A percentile compares a stretch with the other conserved stretches of the same genome.
phyloP scores from a whole-genome alignment of 2,888 invertebrate species.

The Peribatodes rhomboidaria region DNA sequence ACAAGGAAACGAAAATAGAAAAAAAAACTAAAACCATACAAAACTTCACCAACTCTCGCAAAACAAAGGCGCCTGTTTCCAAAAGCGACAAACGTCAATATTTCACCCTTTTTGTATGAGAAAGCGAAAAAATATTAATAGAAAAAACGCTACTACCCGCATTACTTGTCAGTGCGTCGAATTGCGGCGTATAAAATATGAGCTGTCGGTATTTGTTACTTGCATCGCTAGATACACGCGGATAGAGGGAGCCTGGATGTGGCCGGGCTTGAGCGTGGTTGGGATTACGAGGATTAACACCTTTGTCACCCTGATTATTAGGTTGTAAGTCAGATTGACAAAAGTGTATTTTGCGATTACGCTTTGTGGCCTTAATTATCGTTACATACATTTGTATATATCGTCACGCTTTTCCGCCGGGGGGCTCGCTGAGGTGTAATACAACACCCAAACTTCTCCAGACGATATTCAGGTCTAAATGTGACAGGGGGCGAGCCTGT shows the following conservation, averaged over 20 bases:
- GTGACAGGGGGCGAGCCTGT: too few species aligned
- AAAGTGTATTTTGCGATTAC: too few species aligned
- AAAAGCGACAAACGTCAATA: conserved; percentile 27
- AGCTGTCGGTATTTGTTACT: conserved; percentile 70
- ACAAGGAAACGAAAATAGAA: neutral
- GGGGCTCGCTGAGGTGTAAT: too few species aligned
- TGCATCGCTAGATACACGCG: conserved; percentile 64
- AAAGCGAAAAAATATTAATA: conserved; percentile 61
- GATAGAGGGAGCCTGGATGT: conserved; percentile 48
- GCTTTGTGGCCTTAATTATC: too few species aligned
- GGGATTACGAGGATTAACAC: too few species aligned
- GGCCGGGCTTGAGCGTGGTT: conserved; percentile 38
- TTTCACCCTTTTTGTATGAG: conserved; percentile 32
- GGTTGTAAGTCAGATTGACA: too few species aligned
- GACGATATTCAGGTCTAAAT: too few species aligned
- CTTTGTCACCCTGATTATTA: too few species aligned
- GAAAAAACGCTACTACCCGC: conserved; percentile 52
- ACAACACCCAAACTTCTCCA: too few species aligned
- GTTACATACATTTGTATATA: too few species aligned
- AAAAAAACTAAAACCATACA: neutral
- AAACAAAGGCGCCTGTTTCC: conserved; percentile 7
- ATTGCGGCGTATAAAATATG: conserved; percentile 70
- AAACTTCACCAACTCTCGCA: neutral
- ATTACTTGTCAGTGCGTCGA: conserved; percentile 52
- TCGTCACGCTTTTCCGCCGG: too few species aligned